These are phyloP conservation scores for Sclerurus mexicanus DNA, from an alignment of 2,113 vertebrate species.

Conservation along the genomic window DNA sequence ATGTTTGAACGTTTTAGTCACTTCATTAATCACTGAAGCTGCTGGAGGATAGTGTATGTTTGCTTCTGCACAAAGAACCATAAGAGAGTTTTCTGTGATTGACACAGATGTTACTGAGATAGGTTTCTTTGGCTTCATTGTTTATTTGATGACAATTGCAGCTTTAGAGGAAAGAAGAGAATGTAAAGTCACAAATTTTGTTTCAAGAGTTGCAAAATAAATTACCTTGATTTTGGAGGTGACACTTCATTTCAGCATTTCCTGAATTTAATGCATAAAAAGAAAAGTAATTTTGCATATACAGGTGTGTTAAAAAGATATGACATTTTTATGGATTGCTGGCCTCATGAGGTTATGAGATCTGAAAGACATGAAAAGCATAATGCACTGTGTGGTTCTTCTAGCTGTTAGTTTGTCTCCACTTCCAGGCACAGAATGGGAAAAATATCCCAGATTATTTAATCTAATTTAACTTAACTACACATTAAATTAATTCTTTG, in stretches of 20 bases:
- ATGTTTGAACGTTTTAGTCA: neutral
- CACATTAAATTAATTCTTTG: too few relatives aligned
- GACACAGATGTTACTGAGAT: neutral
- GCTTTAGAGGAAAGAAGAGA: neutral
- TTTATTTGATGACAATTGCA: slow-evolving; percentile 22
- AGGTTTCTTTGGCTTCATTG: neutral
- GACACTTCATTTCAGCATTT: slow-evolving; percentile 1
- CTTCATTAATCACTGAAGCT: slow-evolving; percentile 4
- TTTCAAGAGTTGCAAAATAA: slow-evolving; percentile 2
- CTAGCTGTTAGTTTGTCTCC: neutral
- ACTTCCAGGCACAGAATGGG: neutral
- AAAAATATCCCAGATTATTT: neutral
- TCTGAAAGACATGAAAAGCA: neutral
- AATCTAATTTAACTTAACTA: too few relatives aligned
- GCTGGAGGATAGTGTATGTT: neutral
- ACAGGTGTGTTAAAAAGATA: neutral
- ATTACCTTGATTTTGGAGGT: slow-evolving; percentile 4
- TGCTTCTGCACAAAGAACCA: neutral
- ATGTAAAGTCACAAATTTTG: neutral
- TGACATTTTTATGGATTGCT: neutral
- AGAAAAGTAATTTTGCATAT: neutral
- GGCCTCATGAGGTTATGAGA: neutral
- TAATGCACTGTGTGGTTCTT: neutral
- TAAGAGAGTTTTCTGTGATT: neutral
- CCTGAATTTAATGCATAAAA: neutral